phyloP scores from a whole-genome alignment of 2,888 invertebrate genomes.

The Stratiomys singularior region DNA sequence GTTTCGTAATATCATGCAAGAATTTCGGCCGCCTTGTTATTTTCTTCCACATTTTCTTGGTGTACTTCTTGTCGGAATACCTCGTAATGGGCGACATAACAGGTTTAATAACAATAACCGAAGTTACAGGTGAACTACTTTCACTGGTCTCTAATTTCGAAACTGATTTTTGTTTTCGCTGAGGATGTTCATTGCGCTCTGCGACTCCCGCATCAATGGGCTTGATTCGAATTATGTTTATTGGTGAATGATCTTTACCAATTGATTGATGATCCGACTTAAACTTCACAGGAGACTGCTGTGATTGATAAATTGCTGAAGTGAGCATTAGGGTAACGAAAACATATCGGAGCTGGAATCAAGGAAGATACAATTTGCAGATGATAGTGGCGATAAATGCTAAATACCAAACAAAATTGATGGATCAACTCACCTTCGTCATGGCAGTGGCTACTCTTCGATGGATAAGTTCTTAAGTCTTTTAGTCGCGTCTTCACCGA shows the following conservation, averaged over 20 bases:
- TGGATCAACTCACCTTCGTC: slow-evolving; percentile 16
- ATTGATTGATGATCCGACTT: slow-evolving; percentile 19
- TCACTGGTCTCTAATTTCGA: neutral
- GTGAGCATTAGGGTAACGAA: neutral
- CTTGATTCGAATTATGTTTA: slow-evolving; percentile 31
- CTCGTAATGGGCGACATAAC: neutral
- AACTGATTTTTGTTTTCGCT: slow-evolving; percentile 12
- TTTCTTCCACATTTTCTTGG: slow-evolving; percentile 7
- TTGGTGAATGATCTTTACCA: slow-evolving; percentile 14
- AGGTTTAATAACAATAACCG: slow-evolving; percentile 39
- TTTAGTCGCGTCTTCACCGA: neutral
- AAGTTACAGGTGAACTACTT: slow-evolving; percentile 9
- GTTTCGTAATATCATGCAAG: slow-evolving; percentile 18
- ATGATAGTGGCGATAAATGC: neutral
- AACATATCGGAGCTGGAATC: neutral
- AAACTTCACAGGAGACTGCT: neutral
- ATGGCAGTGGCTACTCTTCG: slow-evolving; percentile 5
- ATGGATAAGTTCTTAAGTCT: neutral
- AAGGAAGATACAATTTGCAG: neutral
- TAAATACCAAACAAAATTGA: neutral
- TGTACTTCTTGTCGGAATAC: neutral
- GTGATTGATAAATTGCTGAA: slow-evolving; percentile 23
- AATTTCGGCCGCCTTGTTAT: slow-evolving; percentile 37
- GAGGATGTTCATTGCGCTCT: neutral
- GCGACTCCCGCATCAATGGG: neutral